Evolutionary conservation across 2,113 vertebrate species (phyloP).

Genomic region (Mungos mungo): DNA sequence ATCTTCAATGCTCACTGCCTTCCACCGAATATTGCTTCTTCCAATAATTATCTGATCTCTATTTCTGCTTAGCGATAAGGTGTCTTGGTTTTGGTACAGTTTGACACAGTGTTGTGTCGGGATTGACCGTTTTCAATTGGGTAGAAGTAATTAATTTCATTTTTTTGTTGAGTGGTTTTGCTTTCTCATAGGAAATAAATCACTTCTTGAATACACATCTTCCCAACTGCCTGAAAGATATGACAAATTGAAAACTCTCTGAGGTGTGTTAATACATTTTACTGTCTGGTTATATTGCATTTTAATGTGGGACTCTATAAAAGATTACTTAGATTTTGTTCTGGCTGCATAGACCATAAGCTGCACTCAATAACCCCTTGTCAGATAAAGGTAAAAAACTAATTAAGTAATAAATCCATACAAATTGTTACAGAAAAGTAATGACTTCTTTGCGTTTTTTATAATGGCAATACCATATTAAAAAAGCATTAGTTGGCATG

Average conservation of each 20-base stretch:
- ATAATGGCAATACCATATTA: conserved; percentile 64
- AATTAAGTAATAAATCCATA: conserved; percentile 82
- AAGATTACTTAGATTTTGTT: conserved; percentile 70
- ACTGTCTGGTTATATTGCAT: conserved; percentile 51
- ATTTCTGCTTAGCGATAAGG: not conserved
- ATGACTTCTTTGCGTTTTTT: conserved; percentile 73
- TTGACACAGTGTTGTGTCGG: not conserved
- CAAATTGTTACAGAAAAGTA: conserved; percentile 74
- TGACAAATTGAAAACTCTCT: conserved; percentile 63
- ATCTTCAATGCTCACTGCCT: not conserved
- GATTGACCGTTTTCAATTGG: not conserved
- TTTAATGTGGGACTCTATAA: conserved; percentile 72
- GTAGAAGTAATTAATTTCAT: conserved; percentile 26
- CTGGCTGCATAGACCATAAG: conserved; percentile 52
- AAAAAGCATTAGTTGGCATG: conserved; percentile 60
- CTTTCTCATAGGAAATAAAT: conserved; percentile 20
- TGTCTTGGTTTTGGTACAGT: not conserved
- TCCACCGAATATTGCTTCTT: not conserved
- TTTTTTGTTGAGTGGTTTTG: conserved; percentile 2
- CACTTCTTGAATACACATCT: conserved; percentile 42
- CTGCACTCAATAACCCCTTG: conserved; percentile 70
- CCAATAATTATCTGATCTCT: not conserved
- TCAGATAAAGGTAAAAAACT: conserved; percentile 78
- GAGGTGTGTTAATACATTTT: conserved; percentile 62
- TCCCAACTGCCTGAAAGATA: not conserved